phyloP scores from a whole-genome alignment of 2,888 invertebrate genomes.

The Erebia palarica region DNA sequence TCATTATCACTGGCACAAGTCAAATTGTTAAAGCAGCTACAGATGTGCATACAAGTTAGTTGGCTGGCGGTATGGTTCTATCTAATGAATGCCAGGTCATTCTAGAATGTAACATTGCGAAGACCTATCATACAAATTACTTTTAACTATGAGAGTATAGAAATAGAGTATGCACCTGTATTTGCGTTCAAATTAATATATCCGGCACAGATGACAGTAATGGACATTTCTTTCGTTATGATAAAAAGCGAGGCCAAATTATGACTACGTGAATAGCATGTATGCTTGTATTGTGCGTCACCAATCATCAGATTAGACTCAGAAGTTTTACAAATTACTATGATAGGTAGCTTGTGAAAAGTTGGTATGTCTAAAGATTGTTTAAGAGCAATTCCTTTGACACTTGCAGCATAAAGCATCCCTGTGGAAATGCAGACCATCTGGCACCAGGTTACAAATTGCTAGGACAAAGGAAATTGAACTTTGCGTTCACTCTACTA shows the following conservation, averaged over 20 bases:
- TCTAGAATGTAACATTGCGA: too few relatives aligned
- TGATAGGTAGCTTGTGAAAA: background rate
- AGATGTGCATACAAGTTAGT: background rate
- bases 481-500: background rate
- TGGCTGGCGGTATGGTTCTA: background rate
- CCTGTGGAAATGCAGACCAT: conserved; percentile 43
- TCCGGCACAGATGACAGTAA: too few relatives aligned
- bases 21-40: conserved; percentile 6
- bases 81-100: background rate
- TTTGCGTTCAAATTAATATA: too few relatives aligned
- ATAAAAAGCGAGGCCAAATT: too few relatives aligned
- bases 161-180: too few relatives aligned
- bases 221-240: too few relatives aligned
- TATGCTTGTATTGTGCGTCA: too few relatives aligned
- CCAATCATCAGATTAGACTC: too few relatives aligned
- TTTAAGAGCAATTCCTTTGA: conserved; percentile 21
- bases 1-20: conserved; percentile 26
- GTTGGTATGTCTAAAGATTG: conserved; percentile 1
- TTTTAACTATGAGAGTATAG: too few relatives aligned
- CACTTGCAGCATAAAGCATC: conserved; percentile 23
- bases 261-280: too few relatives aligned
- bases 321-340: too few relatives aligned
- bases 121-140: too few relatives aligned
- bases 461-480: background rate
- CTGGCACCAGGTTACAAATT: conserved; percentile 44